Evolutionary conservation across 35 echinoderm and acorn worm genomes (phyloP).

Genomic region (Anneissia japonica): DNA sequence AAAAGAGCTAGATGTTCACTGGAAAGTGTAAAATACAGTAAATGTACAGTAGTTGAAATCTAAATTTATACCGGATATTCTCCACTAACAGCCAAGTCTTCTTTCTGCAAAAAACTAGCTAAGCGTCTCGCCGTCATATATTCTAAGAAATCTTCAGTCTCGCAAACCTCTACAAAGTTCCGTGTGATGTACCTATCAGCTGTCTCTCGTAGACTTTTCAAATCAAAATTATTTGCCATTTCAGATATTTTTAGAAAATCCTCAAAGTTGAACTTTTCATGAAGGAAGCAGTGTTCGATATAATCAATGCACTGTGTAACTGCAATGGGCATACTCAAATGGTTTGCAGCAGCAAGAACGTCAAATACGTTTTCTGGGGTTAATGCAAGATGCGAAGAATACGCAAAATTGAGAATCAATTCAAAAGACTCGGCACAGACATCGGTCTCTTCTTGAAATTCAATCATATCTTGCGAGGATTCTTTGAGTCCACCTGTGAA

Average conservation of each 20-base stretch:
- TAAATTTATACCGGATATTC: slow-evolving; percentile 40
- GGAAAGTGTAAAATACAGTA: too few species aligned
- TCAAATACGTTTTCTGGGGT: slow-evolving; percentile 48
- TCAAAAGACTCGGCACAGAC: slow-evolving; percentile 21
- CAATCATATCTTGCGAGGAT: slow-evolving; percentile 21
- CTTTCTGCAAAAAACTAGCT: slow-evolving; percentile 17
- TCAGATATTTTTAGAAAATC: slow-evolving; percentile 48
- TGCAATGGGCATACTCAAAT: slow-evolving; percentile 21
- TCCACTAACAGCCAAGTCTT: slow-evolving; percentile 35
- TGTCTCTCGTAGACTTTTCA: slow-evolving; percentile 12
- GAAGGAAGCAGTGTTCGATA: slow-evolving; percentile 20
- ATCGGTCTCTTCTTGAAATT: slow-evolving; percentile 33
- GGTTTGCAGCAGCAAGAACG: slow-evolving; percentile 31
- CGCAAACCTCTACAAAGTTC: slow-evolving; percentile 45
- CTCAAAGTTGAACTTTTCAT: slow-evolving; percentile 22
- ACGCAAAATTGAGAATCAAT: slow-evolving; percentile 39
- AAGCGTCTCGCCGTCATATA: slow-evolving; percentile 34
- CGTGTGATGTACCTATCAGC: slow-evolving; percentile 40
- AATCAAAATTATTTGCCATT: slow-evolving; percentile 38
- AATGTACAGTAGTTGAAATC: too few species aligned
- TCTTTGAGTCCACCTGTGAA: slow-evolving; percentile 29
- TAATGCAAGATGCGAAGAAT: slow-evolving; percentile 27
- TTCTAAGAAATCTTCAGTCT: slow-evolving; percentile 44
- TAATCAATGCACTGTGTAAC: slow-evolving; percentile 20
- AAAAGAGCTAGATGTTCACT: too few species aligned